Conservation (phyloP, 2,113 vertebrate species). For the Onychorhynchus coronatus region DNA sequence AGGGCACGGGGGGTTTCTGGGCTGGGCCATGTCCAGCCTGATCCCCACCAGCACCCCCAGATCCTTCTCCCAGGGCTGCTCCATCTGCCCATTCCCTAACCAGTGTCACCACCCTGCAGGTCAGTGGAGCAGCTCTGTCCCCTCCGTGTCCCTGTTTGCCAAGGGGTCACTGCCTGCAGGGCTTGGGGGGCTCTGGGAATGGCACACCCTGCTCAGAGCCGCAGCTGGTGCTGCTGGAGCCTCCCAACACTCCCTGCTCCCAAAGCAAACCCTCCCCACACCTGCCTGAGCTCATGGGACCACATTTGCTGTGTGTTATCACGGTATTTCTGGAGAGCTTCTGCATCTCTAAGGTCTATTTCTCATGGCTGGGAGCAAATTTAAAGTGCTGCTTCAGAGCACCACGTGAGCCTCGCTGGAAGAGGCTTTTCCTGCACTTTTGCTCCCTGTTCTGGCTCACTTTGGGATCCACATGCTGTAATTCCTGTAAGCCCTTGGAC, state of each 20-base stretch:
- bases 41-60: neutral
- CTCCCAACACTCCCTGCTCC: neutral
- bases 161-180: neutral
- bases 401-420: neutral
- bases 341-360: neutral
- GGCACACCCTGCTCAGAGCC: neutral
- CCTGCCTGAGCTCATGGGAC: neutral
- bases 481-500: neutral
- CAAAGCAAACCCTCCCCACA: neutral
- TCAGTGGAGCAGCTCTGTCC: neutral
- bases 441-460: neutral
- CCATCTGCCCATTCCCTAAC: neutral
- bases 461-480: fast-evolving
- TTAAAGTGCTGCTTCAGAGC: neutral
- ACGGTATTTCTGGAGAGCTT: neutral
- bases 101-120: neutral
- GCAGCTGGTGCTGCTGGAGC: neutral
- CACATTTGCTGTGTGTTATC: neutral
- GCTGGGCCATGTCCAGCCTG: neutral
- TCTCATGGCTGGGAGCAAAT: neutral
- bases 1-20: neutral
- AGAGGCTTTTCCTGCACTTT: neutral
- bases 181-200: neutral
- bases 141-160: neutral
- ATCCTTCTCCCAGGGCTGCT: neutral